Percentiles rank a stretch among this genome's conserved stretches.
Evolutionary conservation across 2,797 vertebrate genomes (phyloP).

Genomic region (Periophthalmus magnuspinnatus): DNA sequence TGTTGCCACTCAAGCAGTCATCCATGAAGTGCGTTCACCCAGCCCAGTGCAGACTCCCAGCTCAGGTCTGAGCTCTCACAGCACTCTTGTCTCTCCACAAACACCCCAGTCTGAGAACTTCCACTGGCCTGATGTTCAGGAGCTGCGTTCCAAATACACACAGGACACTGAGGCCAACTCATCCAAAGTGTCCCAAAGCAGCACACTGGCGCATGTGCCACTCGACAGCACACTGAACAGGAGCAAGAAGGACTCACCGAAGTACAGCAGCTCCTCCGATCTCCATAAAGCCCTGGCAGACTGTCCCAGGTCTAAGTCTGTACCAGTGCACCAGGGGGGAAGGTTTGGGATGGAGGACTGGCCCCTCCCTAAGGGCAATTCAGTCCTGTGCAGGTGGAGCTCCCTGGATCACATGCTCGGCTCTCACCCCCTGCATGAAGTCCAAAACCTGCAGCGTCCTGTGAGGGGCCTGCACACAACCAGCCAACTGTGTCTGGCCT

Average conservation of each 20-base stretch:
- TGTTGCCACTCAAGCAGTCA: slow-evolving; percentile 59
- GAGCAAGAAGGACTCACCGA: slow-evolving; percentile 44
- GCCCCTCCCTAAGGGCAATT: slow-evolving; percentile 28
- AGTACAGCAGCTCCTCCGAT: slow-evolving; percentile 41
- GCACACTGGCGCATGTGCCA: slow-evolving; percentile 73
- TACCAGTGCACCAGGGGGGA: neutral
- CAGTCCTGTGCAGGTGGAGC: slow-evolving; percentile 66
- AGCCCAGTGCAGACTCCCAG: slow-evolving; percentile 55
- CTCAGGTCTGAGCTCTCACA: slow-evolving; percentile 61
- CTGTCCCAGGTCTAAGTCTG: slow-evolving; percentile 17
- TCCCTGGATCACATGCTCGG: slow-evolving; percentile 58
- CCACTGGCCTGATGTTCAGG: slow-evolving; percentile 88
- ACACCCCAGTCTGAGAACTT: slow-evolving; percentile 82
- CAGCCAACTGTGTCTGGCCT: slow-evolving; percentile 60
- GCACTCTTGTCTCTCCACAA: slow-evolving; percentile 62
- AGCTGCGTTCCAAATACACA: slow-evolving; percentile 86
- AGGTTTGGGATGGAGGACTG: slow-evolving; percentile 40
- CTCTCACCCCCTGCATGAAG: slow-evolving; percentile 56
- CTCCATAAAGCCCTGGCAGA: slow-evolving; percentile 37
- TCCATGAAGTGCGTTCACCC: slow-evolving; percentile 70
- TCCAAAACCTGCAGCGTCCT: slow-evolving; percentile 60
- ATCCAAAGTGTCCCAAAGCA: slow-evolving; percentile 63
- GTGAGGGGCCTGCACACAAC: slow-evolving; percentile 54
- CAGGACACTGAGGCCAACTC: slow-evolving; percentile 14
- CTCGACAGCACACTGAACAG: slow-evolving; percentile 43